Percentiles rank a stretch among this genome's conserved stretches.
These are phyloP conservation scores for Drosophila kokeensis DNA, from an alignment of 2,888 invertebrate species.

Conservation along the genomic window DNA sequence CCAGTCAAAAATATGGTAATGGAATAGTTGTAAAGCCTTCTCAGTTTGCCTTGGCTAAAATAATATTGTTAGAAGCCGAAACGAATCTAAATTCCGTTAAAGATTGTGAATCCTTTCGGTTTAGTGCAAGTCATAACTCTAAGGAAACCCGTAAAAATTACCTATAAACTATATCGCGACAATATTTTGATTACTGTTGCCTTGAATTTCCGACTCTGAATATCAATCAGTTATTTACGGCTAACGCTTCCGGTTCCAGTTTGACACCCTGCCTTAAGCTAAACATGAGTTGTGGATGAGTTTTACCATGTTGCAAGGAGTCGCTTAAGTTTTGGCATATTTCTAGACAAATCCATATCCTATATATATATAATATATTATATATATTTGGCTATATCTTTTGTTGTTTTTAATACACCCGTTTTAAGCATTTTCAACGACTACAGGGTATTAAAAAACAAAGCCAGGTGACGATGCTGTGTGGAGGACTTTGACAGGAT, in stretches of 20 bases:
- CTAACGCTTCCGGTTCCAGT: neutral
- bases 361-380: neutral
- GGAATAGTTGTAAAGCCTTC: too few relatives aligned
- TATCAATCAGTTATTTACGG: neutral
- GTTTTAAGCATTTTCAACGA: neutral
- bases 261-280: neutral
- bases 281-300: neutral
- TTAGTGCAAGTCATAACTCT: neutral
- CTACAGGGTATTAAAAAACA: conserved; percentile 36
- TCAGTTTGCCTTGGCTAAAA: too few relatives aligned
- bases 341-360: neutral
- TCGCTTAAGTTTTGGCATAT: neutral
- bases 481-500: conserved; percentile 47
- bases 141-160: neutral
- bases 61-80: neutral
- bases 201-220: neutral
- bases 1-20: too few relatives aligned
- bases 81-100: neutral
- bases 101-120: neutral
- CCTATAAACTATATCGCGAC: neutral
- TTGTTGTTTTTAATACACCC: neutral
- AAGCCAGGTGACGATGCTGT: conserved; percentile 33
- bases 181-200: neutral
- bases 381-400: neutral
- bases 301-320: neutral